These are phyloP conservation scores for Tilapia sparmanii DNA, from an alignment of 2,113 vertebrate genomes.

Conservation along the genomic window DNA sequence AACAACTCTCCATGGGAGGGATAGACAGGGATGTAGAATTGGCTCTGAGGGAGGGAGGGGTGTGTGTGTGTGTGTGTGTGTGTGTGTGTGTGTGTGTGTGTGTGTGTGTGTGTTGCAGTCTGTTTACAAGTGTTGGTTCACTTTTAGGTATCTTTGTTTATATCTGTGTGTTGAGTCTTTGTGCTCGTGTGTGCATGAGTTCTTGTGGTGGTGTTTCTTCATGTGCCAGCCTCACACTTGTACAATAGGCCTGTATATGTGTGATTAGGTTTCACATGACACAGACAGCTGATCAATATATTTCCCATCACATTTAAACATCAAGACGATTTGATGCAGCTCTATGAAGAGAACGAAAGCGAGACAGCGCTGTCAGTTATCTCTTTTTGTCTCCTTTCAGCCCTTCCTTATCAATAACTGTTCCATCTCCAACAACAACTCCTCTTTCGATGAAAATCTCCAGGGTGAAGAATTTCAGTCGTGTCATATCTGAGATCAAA, in stretches of 20 bases:
- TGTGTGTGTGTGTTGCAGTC: not conserved
- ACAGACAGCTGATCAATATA: not conserved
- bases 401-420: conserved; percentile 1
- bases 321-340: not conserved
- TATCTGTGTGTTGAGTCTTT: not conserved
- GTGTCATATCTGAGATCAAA: conserved; percentile 36
- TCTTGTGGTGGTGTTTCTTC: not conserved
- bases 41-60: conserved; percentile 38
- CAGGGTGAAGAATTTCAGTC: conserved; percentile 6
- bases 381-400: not conserved
- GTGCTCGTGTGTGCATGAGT: not conserved
- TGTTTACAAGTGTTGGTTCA: not conserved
- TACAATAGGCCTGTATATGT: not conserved
- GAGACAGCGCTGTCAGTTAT: not conserved
- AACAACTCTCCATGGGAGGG: conserved; percentile 60
- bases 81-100: not conserved
- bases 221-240: not conserved
- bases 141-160: not conserved
- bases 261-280: not conserved
- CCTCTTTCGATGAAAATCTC: conserved; percentile 11
- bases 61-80: not conserved
- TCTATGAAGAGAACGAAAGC: not conserved
- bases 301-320: not conserved
- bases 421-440: not conserved
- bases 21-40: conserved; percentile 35